Conservation (phyloP, 2,797 vertebrate genomes). For the Eurystomus glaucurus region DNA sequence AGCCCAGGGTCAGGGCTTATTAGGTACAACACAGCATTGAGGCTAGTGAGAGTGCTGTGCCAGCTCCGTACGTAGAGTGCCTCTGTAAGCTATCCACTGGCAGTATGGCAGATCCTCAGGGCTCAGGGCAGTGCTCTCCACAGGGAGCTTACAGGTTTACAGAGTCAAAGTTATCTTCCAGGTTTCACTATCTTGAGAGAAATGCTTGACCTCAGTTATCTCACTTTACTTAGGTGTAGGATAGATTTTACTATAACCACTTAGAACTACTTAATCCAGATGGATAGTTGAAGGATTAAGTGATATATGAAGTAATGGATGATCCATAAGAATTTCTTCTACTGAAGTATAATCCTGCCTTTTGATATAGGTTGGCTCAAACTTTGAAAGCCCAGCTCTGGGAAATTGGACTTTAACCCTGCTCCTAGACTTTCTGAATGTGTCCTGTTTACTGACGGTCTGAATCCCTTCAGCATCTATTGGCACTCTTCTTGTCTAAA, state of each 20-base stretch:
- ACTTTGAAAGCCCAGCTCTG: not conserved
- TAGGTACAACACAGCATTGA: not conserved
- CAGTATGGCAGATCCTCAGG: not conserved
- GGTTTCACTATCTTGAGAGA: not conserved
- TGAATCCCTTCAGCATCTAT: not conserved
- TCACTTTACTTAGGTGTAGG: not conserved
- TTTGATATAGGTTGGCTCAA: not conserved
- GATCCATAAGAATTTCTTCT: not conserved
- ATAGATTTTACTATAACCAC: not conserved
- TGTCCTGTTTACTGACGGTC: not conserved
- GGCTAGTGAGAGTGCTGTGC: not conserved
- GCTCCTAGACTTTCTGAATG: not conserved
- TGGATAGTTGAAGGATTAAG: not conserved
- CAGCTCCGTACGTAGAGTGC: accelerated
- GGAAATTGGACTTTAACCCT: not conserved
- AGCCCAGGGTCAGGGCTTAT: not conserved
- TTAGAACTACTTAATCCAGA: not conserved
- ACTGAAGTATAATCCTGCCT: not conserved
- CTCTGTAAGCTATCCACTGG: not conserved
- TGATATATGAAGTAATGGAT: not conserved
- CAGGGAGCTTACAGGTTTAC: not conserved
- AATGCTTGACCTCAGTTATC: not conserved
- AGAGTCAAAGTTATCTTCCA: not conserved
- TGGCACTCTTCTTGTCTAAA: not conserved
- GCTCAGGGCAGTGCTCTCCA: not conserved